phyloP scores from a whole-genome alignment of 1,140 invertebrate species.

The Drosophila pachea region DNA sequence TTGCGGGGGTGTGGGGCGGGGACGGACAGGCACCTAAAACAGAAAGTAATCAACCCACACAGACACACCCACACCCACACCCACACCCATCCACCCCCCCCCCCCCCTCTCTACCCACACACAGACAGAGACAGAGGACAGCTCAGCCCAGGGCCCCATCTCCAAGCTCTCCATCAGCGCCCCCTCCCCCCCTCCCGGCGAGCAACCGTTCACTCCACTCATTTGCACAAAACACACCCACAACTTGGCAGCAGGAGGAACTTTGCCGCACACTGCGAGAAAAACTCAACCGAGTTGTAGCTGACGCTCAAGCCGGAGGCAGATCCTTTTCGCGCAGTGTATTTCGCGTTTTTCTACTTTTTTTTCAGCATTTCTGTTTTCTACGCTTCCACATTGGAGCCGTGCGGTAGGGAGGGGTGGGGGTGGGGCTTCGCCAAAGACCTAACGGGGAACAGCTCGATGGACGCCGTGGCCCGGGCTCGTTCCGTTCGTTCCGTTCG shows the following conservation, averaged over 20 bases:
- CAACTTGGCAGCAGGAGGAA: constrained; percentile 70
- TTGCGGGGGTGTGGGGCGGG: constrained; percentile 13
- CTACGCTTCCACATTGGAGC: constrained; percentile 49
- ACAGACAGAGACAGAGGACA: constrained; percentile 21
- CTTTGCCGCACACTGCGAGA: constrained; percentile 43
- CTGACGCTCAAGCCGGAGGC: neutral
- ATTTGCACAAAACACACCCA: constrained; percentile 76
- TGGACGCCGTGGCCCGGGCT: too few relatives aligned
- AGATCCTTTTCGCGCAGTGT: constrained; percentile 13
- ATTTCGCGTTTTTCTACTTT: constrained; percentile 6
- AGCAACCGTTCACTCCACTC: constrained; percentile 45
- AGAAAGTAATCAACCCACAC: constrained; percentile 76
- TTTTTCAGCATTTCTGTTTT: constrained; percentile 62
- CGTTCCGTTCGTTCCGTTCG: too few relatives aligned
- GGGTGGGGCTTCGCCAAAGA: neutral
- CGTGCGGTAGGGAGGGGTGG: constrained; percentile 4
- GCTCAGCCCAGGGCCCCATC: neutral
- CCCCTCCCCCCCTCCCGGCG: neutral
- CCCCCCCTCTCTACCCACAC: constrained; percentile 14
- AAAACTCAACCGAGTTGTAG: neutral
- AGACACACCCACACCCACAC: constrained; percentile 29
- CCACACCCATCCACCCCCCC: neutral
- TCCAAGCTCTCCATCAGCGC: neutral
- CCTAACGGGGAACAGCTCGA: neutral
- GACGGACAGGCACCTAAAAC: constrained; percentile 65